Conservation (phyloP, 2,113 vertebrate species). For the Rana temporaria region DNA sequence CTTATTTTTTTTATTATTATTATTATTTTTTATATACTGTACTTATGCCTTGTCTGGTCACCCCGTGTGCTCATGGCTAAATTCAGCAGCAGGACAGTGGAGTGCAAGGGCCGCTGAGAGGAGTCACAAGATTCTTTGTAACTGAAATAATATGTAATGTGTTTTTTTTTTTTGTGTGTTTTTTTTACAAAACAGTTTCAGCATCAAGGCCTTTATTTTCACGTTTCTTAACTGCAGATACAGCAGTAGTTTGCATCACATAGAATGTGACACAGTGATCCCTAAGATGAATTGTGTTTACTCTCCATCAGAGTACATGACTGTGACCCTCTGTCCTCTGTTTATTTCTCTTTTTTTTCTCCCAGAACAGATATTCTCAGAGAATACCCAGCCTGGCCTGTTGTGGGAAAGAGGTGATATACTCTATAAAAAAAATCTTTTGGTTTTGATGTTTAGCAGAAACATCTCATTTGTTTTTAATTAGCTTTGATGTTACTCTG, state of each 20-base stretch:
- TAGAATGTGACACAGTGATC: neutral
- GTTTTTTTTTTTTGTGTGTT: no score
- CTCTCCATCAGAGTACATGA: neutral
- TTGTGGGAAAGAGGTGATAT: neutral
- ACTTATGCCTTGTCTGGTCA: no score
- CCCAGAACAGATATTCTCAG: neutral
- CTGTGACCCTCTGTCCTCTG: neutral
- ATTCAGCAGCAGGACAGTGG: no score
- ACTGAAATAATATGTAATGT: no score
- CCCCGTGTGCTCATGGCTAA: no score
- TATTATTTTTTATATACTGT: no score
- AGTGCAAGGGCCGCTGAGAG: no score
- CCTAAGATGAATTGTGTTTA: neutral
- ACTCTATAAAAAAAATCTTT: neutral
- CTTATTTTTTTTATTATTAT: no score
- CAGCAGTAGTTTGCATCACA: neutral
- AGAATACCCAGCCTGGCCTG: neutral
- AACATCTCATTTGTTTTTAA: constrained; percentile 22
- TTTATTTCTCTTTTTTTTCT: neutral
- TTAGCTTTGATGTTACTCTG: constrained; percentile 25
- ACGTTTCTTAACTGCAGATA: no score
- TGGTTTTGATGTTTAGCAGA: neutral
- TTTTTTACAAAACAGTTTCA: no score
- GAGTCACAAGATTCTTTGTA: no score
- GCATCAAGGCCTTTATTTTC: no score